Conservation (phyloP, 2,113 vertebrate species). For the Oryzias woworae region DNA sequence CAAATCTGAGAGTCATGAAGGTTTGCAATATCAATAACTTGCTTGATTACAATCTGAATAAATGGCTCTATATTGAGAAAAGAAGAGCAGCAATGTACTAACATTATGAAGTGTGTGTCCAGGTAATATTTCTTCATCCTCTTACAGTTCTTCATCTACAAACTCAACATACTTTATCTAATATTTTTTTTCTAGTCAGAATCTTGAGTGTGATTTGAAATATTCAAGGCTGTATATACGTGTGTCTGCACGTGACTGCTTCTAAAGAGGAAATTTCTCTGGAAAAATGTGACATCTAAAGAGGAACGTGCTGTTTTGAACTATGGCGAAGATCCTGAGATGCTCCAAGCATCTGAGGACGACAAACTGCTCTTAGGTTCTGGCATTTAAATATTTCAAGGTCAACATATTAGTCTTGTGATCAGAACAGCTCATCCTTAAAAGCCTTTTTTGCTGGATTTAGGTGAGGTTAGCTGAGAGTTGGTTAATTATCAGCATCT, state of each 20-base stretch:
- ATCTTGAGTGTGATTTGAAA: conserved; percentile 26
- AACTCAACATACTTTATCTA: conserved; percentile 32
- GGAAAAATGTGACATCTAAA: conserved; percentile 15
- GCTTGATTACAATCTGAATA: no score
- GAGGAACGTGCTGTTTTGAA: not conserved
- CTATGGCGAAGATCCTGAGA: not conserved
- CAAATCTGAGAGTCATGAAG: no score
- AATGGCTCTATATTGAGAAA: no score
- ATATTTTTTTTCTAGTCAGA: conserved; percentile 25
- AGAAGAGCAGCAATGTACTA: not conserved
- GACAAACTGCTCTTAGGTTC: not conserved
- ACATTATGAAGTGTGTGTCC: not conserved
- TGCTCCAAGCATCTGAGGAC: not conserved
- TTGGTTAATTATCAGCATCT: not conserved
- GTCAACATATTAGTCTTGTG: not conserved
- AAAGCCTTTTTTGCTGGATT: not conserved
- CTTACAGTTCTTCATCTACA: conserved; percentile 26
- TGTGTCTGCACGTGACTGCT: conserved; percentile 40
- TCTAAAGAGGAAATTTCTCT: conserved; percentile 37
- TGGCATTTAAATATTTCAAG: not conserved
- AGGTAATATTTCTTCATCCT: conserved; percentile 10
- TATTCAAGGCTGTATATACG: conserved; percentile 38
- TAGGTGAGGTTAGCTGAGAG: not conserved
- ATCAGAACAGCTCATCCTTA: not conserved
- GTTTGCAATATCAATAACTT: no score